Evolutionary conservation across 1,140 invertebrate species (phyloP).

Genomic region (Pseudomyrmex concolor): DNA sequence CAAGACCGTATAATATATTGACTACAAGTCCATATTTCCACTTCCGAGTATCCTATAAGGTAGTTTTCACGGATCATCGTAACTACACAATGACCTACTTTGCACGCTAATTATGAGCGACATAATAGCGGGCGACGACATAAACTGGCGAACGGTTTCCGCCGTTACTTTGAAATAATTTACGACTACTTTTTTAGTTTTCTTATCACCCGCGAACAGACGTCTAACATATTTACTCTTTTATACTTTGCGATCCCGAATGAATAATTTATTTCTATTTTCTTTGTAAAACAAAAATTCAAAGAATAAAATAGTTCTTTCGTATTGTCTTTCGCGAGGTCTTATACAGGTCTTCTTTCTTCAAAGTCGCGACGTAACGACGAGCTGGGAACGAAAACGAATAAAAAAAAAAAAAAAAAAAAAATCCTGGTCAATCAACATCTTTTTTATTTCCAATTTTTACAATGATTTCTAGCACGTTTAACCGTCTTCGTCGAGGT

Average conservation of each 20-base stretch:
- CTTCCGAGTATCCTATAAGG: not conserved
- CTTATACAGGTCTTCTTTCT: too few relatives aligned
- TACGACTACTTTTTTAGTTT: not conserved
- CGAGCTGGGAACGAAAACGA: not conserved
- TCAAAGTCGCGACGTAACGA: too few relatives aligned
- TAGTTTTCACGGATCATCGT: not conserved
- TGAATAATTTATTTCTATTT: not conserved
- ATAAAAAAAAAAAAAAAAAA: not conserved
- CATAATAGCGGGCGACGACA: conserved; percentile 8
- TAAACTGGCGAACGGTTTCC: not conserved
- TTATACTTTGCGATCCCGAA: not conserved
- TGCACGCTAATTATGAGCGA: conserved; percentile 24
- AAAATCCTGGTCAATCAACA: conserved; percentile 2
- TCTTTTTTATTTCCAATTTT: conserved; percentile 53
- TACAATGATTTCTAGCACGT: conserved; percentile 45
- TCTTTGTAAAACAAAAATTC: not conserved
- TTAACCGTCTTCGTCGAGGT: conserved; percentile 4
- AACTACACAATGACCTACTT: conserved; percentile 18
- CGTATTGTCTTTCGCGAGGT: too few relatives aligned
- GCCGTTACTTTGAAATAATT: conserved; percentile 8
- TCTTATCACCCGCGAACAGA: not conserved
- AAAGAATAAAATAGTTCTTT: not conserved
- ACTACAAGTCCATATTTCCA: too few relatives aligned
- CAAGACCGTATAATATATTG: too few relatives aligned
- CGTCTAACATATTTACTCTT: not conserved